A percentile compares a stretch with the other conserved stretches of the same genome.
Evolutionary conservation across 2,888 invertebrate species (phyloP).

Genomic region (Eumacrocentrus americanus): DNA sequence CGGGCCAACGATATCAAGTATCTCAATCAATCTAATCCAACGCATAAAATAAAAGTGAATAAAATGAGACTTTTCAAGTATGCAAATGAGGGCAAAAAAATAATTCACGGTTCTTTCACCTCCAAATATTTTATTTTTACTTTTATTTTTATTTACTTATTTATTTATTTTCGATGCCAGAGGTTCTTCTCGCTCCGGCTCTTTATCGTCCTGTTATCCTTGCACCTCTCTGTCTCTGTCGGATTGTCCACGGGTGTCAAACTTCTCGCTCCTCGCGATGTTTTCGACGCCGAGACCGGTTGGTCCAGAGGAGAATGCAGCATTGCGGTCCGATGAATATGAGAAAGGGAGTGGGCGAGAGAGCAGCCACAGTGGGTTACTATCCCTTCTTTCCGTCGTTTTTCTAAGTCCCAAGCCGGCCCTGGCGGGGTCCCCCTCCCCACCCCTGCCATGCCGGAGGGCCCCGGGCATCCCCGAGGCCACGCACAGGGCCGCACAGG

Average conservation of each 20-base stretch:
- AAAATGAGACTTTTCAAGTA: conserved; percentile 7
- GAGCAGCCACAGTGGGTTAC: conserved; percentile 41
- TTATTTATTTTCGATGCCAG: conserved; percentile 6
- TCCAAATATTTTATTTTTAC: not conserved
- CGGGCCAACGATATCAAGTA: conserved; percentile 13
- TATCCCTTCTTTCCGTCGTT: conserved; percentile 26
- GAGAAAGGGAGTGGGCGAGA: conserved; percentile 19
- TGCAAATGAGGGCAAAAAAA: conserved; percentile 14
- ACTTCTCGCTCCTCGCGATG: conserved; percentile 29
- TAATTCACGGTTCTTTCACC: conserved; percentile 19
- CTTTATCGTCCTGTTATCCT: conserved; percentile 49
- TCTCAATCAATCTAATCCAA: conserved; percentile 22
- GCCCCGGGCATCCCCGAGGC: conserved; percentile 46
- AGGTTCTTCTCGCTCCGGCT: conserved; percentile 39
- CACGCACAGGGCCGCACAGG: conserved; percentile 50
- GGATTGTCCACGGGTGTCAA: conserved; percentile 32
- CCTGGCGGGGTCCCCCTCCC: conserved; percentile 22
- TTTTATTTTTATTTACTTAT: not conserved
- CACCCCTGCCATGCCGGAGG: conserved; percentile 23
- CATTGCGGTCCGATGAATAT: conserved; percentile 8
- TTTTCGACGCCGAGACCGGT: conserved; percentile 26
- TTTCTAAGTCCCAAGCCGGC: conserved; percentile 14
- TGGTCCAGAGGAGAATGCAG: conserved; percentile 21
- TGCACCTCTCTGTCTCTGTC: conserved; percentile 30
- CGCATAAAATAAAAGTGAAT: conserved; percentile 13